These are phyloP conservation scores for Zaprionus bogoriensis DNA, from an alignment of 2,888 invertebrate species.

Conservation along the genomic window DNA sequence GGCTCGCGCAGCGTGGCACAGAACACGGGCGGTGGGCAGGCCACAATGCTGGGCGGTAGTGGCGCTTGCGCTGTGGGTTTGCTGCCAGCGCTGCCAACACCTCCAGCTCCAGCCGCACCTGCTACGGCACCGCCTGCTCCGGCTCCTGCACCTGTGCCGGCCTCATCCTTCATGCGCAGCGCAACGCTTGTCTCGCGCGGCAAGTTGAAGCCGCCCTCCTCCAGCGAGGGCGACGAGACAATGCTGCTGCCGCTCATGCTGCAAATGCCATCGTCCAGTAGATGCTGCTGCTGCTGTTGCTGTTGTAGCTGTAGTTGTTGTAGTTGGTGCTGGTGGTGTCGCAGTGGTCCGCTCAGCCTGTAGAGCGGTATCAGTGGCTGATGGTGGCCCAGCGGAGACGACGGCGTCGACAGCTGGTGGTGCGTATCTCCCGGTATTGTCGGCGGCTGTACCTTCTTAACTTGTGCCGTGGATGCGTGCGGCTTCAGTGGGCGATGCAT, in stretches of 20 bases:
- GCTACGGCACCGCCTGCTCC: constrained; percentile 52
- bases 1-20: constrained; percentile 85
- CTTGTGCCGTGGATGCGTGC: constrained; percentile 93
- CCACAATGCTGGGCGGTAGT: constrained; percentile 73
- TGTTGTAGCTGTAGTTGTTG: constrained; percentile 68
- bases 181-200: constrained; percentile 82
- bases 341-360: constrained; percentile 77
- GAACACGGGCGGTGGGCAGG: constrained; percentile 88
- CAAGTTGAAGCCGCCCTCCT: constrained; percentile 83
- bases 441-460: constrained; percentile 95
- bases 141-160: constrained; percentile 71
- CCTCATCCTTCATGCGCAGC: constrained; percentile 81
- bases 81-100: constrained; percentile 34
- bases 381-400: constrained; percentile 56
- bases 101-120: constrained; percentile 79
- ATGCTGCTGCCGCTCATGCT: constrained; percentile 82
- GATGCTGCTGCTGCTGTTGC: constrained; percentile 53
- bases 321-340: constrained; percentile 59
- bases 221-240: constrained; percentile 83
- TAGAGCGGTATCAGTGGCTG: constrained; percentile 78
- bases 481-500: constrained; percentile 93
- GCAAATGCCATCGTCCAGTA: constrained; percentile 76
- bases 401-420: constrained; percentile 47
- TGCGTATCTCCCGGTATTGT: constrained; percentile 90
- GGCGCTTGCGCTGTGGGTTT: constrained; percentile 84